Conservation (phyloP, 2,113 vertebrate genomes). For the Prietella phreatophila region DNA sequence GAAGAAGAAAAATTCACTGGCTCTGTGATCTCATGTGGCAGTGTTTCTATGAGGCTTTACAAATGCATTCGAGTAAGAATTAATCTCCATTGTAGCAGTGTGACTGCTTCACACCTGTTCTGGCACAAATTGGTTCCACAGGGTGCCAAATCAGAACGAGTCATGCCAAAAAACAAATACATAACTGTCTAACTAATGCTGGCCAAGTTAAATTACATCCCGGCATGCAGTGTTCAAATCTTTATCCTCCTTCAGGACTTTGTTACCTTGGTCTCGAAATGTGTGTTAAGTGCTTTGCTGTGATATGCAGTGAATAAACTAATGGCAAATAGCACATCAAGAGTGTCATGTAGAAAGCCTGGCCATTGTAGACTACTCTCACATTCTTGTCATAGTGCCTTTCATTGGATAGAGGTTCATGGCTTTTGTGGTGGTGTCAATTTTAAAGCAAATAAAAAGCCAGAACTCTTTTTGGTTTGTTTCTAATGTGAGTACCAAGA, state of each 20-base stretch:
- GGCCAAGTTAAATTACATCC: constrained; percentile 10
- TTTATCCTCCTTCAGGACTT: background rate
- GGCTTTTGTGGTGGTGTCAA: background rate
- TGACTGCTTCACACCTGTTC: constrained; percentile 31
- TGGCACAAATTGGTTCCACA: constrained; percentile 10
- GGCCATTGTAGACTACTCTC: background rate
- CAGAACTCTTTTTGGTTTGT: too few species aligned
- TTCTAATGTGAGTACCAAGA: too few species aligned
- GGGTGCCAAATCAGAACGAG: constrained; percentile 18
- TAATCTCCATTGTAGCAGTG: constrained; percentile 12
- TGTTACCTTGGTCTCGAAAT: background rate
- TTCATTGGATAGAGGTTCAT: background rate
- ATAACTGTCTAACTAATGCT: constrained; percentile 20
- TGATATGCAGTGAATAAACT: background rate
- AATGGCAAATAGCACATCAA: background rate
- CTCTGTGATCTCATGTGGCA: background rate
- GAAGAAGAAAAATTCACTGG: background rate
- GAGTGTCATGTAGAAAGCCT: background rate
- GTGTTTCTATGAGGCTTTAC: constrained; percentile 41
- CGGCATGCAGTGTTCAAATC: background rate
- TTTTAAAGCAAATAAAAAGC: too few species aligned
- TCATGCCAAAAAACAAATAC: constrained; percentile 27
- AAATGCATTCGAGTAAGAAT: constrained; percentile 22
- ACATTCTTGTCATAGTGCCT: background rate
- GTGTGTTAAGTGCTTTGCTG: background rate